Evolutionary conservation across 2,113 vertebrate genomes (phyloP).

Genomic region (Actenoides hombroni): DNA sequence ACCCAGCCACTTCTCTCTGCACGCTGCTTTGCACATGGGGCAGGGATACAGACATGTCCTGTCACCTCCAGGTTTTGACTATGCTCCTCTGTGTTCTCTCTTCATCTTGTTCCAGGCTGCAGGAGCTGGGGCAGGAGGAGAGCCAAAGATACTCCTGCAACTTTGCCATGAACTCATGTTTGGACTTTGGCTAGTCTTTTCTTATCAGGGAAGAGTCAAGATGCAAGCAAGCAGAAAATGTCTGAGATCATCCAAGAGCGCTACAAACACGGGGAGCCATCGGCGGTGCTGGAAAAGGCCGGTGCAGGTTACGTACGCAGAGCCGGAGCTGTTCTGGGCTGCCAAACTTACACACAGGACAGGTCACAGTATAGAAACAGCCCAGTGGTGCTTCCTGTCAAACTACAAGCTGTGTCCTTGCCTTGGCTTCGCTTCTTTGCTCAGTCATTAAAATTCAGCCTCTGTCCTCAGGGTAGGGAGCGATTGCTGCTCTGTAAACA

Average conservation of each 20-base stretch:
- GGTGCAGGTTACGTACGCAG: not conserved
- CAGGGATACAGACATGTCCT: not conserved
- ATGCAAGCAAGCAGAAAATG: not conserved
- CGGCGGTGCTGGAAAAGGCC: not conserved
- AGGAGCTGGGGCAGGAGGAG: not conserved
- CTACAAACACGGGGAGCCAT: not conserved
- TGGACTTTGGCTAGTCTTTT: not conserved
- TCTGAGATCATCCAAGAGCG: not conserved
- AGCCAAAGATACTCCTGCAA: not conserved
- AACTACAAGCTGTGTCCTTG: not conserved
- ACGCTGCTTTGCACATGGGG: not conserved
- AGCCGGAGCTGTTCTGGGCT: fast-evolving
- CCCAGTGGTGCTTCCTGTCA: not conserved
- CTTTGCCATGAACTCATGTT: not conserved
- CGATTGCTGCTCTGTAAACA: fast-evolving
- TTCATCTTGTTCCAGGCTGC: not conserved
- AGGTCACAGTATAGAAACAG: not conserved
- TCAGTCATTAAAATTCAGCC: not conserved
- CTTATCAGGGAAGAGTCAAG: not conserved
- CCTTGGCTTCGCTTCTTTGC: not conserved
- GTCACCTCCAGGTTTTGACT: not conserved
- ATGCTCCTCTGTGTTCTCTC: not conserved
- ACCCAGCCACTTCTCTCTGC: not conserved
- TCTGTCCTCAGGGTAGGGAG: not conserved
- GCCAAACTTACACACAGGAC: not conserved